These are phyloP conservation scores for Pangasianodon hypophthalmus DNA, from an alignment of 2,113 vertebrate species.

Conservation along the genomic window DNA sequence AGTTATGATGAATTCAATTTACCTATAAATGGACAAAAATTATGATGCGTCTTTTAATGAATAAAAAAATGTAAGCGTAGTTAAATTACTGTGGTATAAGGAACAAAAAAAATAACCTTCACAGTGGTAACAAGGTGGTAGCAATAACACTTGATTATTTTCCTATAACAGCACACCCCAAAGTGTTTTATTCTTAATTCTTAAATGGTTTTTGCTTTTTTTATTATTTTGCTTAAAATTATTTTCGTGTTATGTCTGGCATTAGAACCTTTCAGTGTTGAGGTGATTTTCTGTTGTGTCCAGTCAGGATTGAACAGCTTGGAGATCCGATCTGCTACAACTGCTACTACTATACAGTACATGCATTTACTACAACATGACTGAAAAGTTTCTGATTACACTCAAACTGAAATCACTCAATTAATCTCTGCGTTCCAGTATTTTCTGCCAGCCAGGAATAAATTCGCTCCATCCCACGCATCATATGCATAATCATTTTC, in stretches of 20 bases:
- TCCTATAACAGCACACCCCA: not conserved
- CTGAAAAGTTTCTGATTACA: not conserved
- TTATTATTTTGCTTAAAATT: too few relatives aligned
- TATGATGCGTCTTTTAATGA: too few relatives aligned
- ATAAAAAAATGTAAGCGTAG: too few relatives aligned
- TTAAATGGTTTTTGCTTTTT: too few relatives aligned
- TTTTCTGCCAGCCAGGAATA: constrained; percentile 34
- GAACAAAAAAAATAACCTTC: not conserved
- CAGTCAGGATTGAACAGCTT: not conserved
- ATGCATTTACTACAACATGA: not conserved
- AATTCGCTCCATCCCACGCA: constrained; percentile 16
- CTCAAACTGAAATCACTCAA: not conserved
- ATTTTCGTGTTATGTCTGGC: too few relatives aligned
- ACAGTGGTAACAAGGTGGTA: not conserved
- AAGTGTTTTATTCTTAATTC: too few relatives aligned
- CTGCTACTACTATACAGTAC: not conserved
- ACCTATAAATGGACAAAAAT: too few relatives aligned
- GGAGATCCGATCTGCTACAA: not conserved
- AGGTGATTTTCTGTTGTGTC: too few relatives aligned
- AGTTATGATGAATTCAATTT: too few relatives aligned
- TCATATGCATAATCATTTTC: constrained; percentile 56
- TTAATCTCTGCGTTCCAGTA: constrained; percentile 16
- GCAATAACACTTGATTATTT: not conserved
- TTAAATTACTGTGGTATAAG: too few relatives aligned
- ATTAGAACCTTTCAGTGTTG: too few relatives aligned